Evolutionary conservation across 2,888 invertebrate species (phyloP), one percentile per base, ranked within the genome.

Genomic region (Dugesia japonica): DNA sequence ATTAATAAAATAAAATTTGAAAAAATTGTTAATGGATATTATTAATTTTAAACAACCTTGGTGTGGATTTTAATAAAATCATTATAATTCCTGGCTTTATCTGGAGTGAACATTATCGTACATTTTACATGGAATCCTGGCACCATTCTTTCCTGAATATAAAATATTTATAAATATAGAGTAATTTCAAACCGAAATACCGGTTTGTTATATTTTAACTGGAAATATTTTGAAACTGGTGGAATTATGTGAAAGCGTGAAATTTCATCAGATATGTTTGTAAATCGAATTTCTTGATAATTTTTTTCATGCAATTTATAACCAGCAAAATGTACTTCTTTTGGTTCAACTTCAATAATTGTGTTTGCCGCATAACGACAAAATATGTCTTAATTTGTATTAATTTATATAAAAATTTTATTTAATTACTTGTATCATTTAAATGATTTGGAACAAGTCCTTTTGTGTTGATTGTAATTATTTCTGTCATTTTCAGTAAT

Each of bases 251-350:
- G 56, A n/a, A 56, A 56, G 1, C 56, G 56, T 9, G 56, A 56
- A 56, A 56, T 56, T 56, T 56, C 56, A 56, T 56, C 56, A 4
- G 56, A 56, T 4, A 56, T 56, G 17, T 56, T 56, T n/a, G 56
- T 56, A n/a, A 56, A 56, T 56, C 17, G 4, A 13, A 56, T 56
- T 23, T 56, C 56, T 23, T 56, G 56, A n/a, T 20, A 56, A 56
- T 56, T 56, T 56, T n/a, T 56, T 56, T 56, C 56, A 56, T 56
- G 4, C 17, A 56, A 56, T n/a, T 56, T 56, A n/a, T 56, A 56
- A 56, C 56, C 56, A 23, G 56, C 56, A 56, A 56, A 56, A 56
- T 56, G 56, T 20, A 56, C 56, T 56, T 56, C 56, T 23, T 56
- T 56, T 56, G 56, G 56, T n/a, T 56, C 56, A 4, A 56, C 56